Conservation (phyloP, 2,113 vertebrate genomes). For the Electrona antarctica region DNA sequence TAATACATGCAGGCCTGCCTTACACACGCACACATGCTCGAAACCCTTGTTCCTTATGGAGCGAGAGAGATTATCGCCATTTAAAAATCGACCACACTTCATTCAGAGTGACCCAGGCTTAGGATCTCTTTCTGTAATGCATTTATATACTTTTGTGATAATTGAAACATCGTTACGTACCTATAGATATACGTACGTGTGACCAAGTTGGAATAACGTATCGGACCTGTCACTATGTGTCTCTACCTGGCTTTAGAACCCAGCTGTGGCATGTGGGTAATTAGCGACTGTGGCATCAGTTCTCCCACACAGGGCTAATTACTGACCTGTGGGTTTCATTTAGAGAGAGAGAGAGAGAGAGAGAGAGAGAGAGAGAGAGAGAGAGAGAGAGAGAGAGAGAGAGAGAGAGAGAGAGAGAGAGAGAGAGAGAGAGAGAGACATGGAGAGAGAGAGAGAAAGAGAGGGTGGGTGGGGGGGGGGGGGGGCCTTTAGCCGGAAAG, state of each 20-base stretch:
- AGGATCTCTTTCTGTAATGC: background rate
- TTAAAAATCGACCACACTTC: background rate
- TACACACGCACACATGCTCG: background rate
- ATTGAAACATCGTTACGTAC: background rate
- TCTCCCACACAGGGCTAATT: constrained; percentile 73
- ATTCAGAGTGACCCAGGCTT: background rate
- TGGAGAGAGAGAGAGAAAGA: constrained; percentile 15
- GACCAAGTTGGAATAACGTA: background rate
- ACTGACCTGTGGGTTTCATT: constrained; percentile 78
- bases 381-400: constrained; percentile 25
- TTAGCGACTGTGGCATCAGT: constrained; percentile 53
- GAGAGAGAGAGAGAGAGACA: constrained; percentile 2
- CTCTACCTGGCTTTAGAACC: constrained; percentile 56
- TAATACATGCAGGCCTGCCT: constrained; percentile 42
- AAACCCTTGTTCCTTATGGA: background rate
- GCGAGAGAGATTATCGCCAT: background rate
- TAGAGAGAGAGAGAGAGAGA: constrained; percentile 16
- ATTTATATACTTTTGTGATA: constrained; percentile 9
- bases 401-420: constrained; percentile 9
- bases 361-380: constrained; percentile 45
- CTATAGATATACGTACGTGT: constrained; percentile 1
- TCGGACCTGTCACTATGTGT: constrained; percentile 22
- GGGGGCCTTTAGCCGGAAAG: constrained; percentile 39
- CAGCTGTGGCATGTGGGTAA: constrained; percentile 56
- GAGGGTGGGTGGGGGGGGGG: background rate